These are phyloP conservation scores for Arrhopalites spinosus DNA, from an alignment of 2,888 invertebrate species.

Conservation along the genomic window DNA sequence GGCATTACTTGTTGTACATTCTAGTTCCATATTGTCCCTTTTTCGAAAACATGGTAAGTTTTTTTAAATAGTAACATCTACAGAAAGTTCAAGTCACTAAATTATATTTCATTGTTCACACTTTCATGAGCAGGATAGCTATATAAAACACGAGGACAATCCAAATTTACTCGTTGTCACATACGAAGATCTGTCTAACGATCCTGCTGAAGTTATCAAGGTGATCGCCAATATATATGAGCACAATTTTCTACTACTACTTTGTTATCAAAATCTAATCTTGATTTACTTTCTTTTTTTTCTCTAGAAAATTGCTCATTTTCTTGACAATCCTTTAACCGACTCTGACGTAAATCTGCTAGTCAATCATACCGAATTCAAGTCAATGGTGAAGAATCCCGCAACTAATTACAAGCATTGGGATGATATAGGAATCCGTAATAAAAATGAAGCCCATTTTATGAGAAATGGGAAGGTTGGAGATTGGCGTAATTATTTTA, in stretches of 20 bases:
- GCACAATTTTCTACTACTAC: not conserved
- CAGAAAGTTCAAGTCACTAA: too few relatives aligned
- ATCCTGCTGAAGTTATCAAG: constrained; percentile 57
- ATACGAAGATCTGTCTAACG: constrained; percentile 57
- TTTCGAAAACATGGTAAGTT: constrained; percentile 57
- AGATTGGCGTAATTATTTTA: constrained; percentile 61
- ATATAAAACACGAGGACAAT: constrained; percentile 57
- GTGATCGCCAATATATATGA: constrained; percentile 55
- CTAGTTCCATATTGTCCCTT: constrained; percentile 58
- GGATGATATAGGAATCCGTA: constrained; percentile 60
- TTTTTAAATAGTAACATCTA: too few relatives aligned
- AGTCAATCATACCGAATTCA: constrained; percentile 61
- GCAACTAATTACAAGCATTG: constrained; percentile 59
- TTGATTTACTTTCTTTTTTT: not conserved
- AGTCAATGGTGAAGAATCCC: constrained; percentile 61
- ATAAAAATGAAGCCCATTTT: constrained; percentile 58
- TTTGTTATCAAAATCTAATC: not conserved
- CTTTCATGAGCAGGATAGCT: too few relatives aligned
- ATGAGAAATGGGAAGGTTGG: constrained; percentile 62
- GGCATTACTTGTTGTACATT: constrained; percentile 34
- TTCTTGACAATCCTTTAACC: constrained; percentile 58
- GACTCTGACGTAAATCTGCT: constrained; percentile 57
- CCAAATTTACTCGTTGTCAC: constrained; percentile 56
- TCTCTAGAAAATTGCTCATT: constrained; percentile 60
- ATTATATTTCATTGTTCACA: too few relatives aligned